These are phyloP conservation scores for Zaprionus davidi DNA, from an alignment of 1,140 invertebrate species.

Conservation along the genomic window DNA sequence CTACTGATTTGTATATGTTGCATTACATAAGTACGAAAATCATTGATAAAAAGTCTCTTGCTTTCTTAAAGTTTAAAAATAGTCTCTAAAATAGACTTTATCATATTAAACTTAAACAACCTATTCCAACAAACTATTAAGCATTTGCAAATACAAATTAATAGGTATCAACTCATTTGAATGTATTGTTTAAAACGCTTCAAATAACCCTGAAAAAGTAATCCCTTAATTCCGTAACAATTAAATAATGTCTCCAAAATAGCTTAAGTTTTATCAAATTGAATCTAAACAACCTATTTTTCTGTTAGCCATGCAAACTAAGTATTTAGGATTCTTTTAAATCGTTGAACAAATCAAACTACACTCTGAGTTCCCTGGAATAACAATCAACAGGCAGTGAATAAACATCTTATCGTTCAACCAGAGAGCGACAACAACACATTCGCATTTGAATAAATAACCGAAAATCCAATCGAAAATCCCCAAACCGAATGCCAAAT, in stretches of 20 bases:
- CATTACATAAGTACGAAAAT: too few species aligned
- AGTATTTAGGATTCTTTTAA: not conserved
- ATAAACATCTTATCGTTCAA: slow-evolving; percentile 8
- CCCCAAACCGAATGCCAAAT: slow-evolving; percentile 1
- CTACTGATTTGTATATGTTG: too few species aligned
- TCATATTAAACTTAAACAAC: too few species aligned
- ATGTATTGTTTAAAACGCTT: not conserved
- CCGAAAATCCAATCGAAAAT: slow-evolving; percentile 19
- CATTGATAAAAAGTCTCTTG: too few species aligned
- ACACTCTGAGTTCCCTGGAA: not conserved
- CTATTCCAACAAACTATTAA: too few species aligned
- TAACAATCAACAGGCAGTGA: not conserved
- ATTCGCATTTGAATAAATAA: slow-evolving; percentile 12
- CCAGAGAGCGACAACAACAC: not conserved
- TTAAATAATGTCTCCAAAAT: not conserved
- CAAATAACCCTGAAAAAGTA: too few species aligned
- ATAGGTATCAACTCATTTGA: not conserved
- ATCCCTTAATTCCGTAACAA: too few species aligned
- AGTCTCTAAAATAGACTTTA: too few species aligned
- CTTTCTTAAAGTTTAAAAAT: too few species aligned
- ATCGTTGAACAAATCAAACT: not conserved
- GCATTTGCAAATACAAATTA: too few species aligned
- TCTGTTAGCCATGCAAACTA: not conserved
- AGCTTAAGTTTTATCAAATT: not conserved
- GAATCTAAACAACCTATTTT: not conserved